These are phyloP conservation scores for Telmatochromis bifrenatus DNA, from an alignment of 2,113 vertebrate species.

Conservation along the genomic window DNA sequence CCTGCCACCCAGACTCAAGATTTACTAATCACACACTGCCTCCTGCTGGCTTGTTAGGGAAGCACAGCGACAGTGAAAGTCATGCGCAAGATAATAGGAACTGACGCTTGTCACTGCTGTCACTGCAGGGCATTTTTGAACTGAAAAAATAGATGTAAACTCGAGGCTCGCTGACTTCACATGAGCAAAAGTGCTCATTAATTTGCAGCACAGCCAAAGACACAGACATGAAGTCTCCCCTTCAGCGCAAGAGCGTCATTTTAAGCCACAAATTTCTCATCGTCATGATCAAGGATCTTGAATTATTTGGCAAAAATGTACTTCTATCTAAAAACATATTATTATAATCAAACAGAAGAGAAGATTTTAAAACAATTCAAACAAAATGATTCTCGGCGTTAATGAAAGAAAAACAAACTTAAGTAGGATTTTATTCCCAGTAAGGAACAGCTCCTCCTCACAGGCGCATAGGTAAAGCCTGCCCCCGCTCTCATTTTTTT, in stretches of 20 bases:
- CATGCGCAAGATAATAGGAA: neutral
- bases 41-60: constrained; percentile 33
- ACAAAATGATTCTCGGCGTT: neutral
- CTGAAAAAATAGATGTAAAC: neutral
- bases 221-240: neutral
- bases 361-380: neutral
- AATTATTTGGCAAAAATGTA: neutral
- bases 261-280: neutral
- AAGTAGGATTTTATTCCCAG: neutral
- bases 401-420: neutral
- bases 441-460: neutral
- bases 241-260: neutral
- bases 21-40: constrained; percentile 41
- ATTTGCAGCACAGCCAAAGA: neutral
- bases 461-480: neutral
- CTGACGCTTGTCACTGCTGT: neutral
- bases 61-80: neutral
- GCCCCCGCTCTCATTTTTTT: neutral
- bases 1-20: neutral
- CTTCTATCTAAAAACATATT: neutral
- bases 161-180: neutral
- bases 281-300: neutral
- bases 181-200: neutral
- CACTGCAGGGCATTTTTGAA: neutral
- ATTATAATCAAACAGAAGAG: neutral